A percentile compares a stretch with the other conserved stretches of the same genome.
phyloP scores from a whole-genome alignment of 2,888 invertebrate species.

The Diadegma fenestrale region DNA sequence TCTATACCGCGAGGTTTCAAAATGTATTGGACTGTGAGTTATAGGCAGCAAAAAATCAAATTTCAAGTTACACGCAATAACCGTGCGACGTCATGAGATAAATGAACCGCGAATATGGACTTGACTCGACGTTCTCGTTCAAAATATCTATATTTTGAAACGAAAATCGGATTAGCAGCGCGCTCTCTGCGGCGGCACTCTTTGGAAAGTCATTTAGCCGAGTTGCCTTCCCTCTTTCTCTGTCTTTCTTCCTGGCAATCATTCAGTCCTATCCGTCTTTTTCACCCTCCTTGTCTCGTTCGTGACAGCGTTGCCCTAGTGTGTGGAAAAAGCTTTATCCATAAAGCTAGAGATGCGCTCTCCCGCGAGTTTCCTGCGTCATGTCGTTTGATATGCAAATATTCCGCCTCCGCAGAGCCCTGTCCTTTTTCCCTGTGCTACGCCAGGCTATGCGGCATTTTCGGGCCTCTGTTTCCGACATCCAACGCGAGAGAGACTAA shows the following conservation, averaged over 20 bases:
- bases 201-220: slow-evolving; percentile 67
- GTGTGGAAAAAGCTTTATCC: slow-evolving; percentile 66
- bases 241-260: slow-evolving; percentile 3
- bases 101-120: slow-evolving; percentile 62
- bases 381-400: slow-evolving; percentile 74
- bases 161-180: slow-evolving; percentile 69
- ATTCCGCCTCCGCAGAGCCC: slow-evolving; percentile 63
- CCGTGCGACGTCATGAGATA: slow-evolving; percentile 35
- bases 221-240: slow-evolving; percentile 19
- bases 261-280: slow-evolving; percentile 2
- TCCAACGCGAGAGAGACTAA: slow-evolving; percentile 58
- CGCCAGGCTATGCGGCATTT: slow-evolving; percentile 50
- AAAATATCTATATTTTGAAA: slow-evolving; percentile 52
- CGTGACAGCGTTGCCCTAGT: slow-evolving; percentile 23
- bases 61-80: slow-evolving; percentile 12
- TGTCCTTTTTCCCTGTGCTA: slow-evolving; percentile 43
- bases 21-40: slow-evolving; percentile 4
- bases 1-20: slow-evolving; percentile 2
- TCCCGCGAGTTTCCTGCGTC: slow-evolving; percentile 58
- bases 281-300: slow-evolving; percentile 1
- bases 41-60: not conserved
- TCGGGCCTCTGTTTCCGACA: slow-evolving; percentile 62
- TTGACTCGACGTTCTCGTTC: slow-evolving; percentile 61
- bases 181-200: slow-evolving; percentile 62
- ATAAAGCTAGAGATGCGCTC: slow-evolving; percentile 66